Evolutionary conservation across 2,113 vertebrate species (phyloP).

Genomic region (Parus major): DNA sequence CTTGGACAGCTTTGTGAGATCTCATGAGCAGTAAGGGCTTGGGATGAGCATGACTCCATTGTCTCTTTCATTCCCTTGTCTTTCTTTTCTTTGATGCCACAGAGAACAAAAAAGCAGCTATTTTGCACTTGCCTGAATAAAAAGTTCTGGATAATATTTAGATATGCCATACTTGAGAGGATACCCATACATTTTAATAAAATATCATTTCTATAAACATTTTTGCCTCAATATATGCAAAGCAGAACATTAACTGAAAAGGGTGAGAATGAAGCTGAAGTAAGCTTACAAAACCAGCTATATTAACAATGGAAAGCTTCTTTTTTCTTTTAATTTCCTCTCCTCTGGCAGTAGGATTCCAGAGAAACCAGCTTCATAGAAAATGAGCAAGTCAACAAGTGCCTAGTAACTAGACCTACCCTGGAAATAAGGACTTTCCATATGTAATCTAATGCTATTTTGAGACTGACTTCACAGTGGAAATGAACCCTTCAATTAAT

Average conservation of each 20-base stretch:
- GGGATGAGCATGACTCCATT: accelerated
- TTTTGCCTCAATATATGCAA: background rate
- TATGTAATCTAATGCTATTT: background rate
- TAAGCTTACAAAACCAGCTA: background rate
- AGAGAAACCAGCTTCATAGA: slow-evolving; percentile 3
- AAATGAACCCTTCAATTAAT: background rate
- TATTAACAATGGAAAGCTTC: background rate
- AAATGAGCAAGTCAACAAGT: background rate
- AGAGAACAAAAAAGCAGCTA: background rate
- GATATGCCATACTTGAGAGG: background rate
- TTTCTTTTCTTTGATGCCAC: background rate
- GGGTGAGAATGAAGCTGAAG: background rate
- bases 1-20: background rate
- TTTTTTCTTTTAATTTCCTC: background rate
- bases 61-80: background rate
- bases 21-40: background rate
- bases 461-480: slow-evolving; percentile 1
- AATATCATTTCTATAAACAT: background rate
- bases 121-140: background rate
- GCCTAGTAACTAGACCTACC: background rate
- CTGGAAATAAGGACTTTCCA: background rate
- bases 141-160: background rate
- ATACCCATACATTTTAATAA: background rate
- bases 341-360: background rate
- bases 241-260: background rate